Conservation (phyloP, 2,113 vertebrate species). For the Mystacornis crossleyi region DNA sequence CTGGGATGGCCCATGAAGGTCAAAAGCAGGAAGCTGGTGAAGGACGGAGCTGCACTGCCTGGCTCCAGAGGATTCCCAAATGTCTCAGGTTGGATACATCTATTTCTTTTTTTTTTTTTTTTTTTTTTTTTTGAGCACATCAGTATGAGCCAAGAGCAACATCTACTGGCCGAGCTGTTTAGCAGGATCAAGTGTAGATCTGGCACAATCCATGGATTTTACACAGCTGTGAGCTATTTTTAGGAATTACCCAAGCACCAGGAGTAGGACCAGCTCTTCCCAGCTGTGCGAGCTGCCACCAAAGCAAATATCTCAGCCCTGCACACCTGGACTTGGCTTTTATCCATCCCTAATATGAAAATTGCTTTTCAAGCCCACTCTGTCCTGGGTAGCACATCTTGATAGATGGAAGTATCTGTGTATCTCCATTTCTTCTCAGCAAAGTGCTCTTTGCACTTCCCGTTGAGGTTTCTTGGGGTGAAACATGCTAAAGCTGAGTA, state of each 20-base stretch:
- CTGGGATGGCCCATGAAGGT: neutral
- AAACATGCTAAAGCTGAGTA: neutral
- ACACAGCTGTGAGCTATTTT: neutral
- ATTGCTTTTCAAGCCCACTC: neutral
- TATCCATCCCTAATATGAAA: neutral
- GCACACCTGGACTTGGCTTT: neutral
- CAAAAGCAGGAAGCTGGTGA: neutral
- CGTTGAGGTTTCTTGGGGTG: neutral
- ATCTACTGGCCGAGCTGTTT: conserved; percentile 36
- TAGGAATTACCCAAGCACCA: neutral
- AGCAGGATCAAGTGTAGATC: neutral
- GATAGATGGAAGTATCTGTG: neutral
- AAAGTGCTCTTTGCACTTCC: neutral
- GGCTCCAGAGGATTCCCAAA: neutral
- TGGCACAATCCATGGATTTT: neutral
- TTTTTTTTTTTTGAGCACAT: neutral
- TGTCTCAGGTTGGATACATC: neutral
- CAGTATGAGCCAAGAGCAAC: conserved; percentile 49
- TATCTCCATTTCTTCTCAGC: neutral
- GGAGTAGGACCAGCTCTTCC: neutral
- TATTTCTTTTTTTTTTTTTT: neutral
- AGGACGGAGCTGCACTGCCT: neutral
- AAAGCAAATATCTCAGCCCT: neutral
- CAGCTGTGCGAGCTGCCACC: neutral
- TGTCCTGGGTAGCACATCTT: neutral